phyloP scores from a whole-genome alignment of 2,113 vertebrate species.

The Lycaon pictus region DNA sequence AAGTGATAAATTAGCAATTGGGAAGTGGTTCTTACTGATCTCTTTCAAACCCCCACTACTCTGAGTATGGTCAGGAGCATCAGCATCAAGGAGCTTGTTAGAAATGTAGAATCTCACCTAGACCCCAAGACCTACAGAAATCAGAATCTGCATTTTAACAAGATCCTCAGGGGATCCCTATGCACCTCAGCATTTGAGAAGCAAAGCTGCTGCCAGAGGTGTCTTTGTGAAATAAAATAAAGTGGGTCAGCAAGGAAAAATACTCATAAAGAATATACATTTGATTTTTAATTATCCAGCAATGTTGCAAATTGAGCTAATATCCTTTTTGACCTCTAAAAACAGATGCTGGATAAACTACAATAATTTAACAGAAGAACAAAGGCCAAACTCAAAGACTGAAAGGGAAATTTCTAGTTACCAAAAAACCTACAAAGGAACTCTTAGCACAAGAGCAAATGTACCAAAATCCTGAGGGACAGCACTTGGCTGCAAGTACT shows the following conservation, averaged over 20 bases:
- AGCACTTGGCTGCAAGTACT: background rate
- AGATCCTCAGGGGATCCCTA: background rate
- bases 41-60: background rate
- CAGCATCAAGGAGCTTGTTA: background rate
- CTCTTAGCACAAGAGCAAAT: background rate
- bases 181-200: background rate
- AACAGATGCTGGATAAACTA: background rate
- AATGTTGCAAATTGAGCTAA: background rate
- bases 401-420: conserved; percentile 5
- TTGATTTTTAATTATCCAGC: conserved; percentile 50
- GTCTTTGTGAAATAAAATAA: conserved; percentile 2
- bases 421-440: background rate
- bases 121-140: background rate
- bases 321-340: conserved; percentile 6
- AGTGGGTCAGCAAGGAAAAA: background rate
- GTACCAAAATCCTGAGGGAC: background rate
- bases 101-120: background rate
- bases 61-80: background rate
- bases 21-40: background rate
- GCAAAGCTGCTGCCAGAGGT: background rate
- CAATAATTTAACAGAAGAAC: background rate
- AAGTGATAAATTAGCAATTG: background rate
- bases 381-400: background rate
- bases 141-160: background rate
- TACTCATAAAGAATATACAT: background rate